phyloP scores from a whole-genome alignment of 2,888 invertebrate genomes.

The Ferrisia virgata region DNA sequence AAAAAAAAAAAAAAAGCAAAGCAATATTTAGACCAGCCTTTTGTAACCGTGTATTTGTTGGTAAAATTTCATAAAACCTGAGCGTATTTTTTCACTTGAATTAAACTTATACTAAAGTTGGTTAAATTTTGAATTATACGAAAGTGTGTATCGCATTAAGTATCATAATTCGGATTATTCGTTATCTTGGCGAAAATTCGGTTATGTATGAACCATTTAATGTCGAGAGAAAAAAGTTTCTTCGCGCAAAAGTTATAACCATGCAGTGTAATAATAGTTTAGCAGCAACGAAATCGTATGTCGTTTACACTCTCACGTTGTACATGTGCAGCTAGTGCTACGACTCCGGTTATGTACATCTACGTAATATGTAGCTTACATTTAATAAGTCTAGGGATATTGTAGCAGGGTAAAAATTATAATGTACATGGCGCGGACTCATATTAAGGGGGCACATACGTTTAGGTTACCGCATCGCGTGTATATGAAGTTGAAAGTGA shows the following conservation, averaged over 20 bases:
- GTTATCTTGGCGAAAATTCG: background rate
- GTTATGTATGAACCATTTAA: background rate
- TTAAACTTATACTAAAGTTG: background rate
- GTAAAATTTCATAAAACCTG: no score
- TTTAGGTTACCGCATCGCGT: background rate
- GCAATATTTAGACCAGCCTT: no score
- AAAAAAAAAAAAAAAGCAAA: no score
- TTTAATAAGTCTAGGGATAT: no score
- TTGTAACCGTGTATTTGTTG: no score
- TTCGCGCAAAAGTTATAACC: background rate
- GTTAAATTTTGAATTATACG: background rate
- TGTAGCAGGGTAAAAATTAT: no score
- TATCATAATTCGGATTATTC: background rate
- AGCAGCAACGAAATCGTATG: background rate
- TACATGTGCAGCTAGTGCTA: no score
- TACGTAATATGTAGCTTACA: no score
- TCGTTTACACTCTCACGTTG: background rate
- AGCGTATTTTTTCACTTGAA: background rate
- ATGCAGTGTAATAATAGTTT: background rate
- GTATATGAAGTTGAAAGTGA: background rate
- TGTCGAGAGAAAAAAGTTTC: background rate
- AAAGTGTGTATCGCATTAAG: background rate
- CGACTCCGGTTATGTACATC: background rate
- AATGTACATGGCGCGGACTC: no score
- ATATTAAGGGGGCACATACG: no score